These are phyloP conservation scores for Drosophila triauraria DNA, from an alignment of 1,140 invertebrate genomes.

Conservation along the genomic window DNA sequence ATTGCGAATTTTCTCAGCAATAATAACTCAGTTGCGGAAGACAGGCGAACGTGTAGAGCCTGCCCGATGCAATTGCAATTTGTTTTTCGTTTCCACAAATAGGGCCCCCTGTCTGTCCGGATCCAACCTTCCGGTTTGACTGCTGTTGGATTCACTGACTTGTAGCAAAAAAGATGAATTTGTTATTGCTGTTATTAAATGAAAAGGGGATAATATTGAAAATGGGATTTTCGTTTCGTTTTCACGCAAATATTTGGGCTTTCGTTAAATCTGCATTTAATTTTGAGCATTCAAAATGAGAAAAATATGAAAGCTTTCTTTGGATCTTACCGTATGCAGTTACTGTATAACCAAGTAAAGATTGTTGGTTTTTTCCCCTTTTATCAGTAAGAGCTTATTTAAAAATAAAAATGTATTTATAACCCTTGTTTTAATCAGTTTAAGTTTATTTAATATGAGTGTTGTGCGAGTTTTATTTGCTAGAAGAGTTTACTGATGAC, in stretches of 20 bases:
- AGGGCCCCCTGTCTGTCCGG: neutral
- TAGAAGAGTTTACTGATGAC: too few species aligned
- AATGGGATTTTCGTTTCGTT: slow-evolving; percentile 9
- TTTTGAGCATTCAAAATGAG: neutral
- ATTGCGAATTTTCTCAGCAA: slow-evolving; percentile 40
- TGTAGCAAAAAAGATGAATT: slow-evolving; percentile 43
- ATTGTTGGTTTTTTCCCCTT: neutral
- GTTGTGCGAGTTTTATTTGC: too few species aligned
- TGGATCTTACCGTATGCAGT: too few species aligned
- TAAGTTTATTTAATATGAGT: too few species aligned
- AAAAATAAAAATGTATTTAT: too few species aligned
- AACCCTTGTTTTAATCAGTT: too few species aligned
- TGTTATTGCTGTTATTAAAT: slow-evolving; percentile 34
- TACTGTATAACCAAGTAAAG: neutral
- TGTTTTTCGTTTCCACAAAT: slow-evolving; percentile 7
- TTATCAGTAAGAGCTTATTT: too few species aligned
- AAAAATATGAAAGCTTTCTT: neutral
- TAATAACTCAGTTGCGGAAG: slow-evolving; percentile 23
- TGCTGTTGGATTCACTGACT: slow-evolving; percentile 38
- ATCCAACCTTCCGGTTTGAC: slow-evolving; percentile 11
- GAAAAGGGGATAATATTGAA: slow-evolving; percentile 21
- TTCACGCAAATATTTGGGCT: slow-evolving; percentile 28
- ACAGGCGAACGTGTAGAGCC: neutral
- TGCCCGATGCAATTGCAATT: slow-evolving; percentile 33
- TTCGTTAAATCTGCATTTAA: neutral